Percentiles rank a stretch among this genome's conserved stretches.
Evolutionary conservation across 64 coral and sea anemone genomes (phyloP).

Genomic region (Actinia tenebrosa): DNA sequence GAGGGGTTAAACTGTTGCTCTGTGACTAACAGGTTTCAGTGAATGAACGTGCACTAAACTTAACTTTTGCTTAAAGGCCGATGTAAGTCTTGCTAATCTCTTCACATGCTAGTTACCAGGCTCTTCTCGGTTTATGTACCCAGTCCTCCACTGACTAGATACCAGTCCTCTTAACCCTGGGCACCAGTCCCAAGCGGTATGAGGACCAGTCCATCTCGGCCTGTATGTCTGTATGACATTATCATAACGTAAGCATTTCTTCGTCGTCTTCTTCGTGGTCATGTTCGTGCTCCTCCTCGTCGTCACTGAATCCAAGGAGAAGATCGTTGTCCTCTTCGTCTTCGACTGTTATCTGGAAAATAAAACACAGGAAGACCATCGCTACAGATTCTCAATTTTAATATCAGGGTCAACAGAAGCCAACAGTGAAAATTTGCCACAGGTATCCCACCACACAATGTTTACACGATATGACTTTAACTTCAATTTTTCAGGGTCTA

Average conservation of each 20-base stretch:
- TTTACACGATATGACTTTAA: too few relatives aligned
- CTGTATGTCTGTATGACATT: neutral
- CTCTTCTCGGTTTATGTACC: neutral
- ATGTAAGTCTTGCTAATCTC: neutral
- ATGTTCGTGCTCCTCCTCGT: neutral
- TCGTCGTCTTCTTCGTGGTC: neutral
- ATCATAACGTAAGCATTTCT: constrained; percentile 1
- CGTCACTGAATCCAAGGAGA: constrained; percentile 10
- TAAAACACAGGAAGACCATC: neutral
- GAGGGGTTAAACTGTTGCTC: neutral
- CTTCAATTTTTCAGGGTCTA: too few relatives aligned
- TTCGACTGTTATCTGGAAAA: constrained; percentile 7
- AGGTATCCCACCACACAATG: neutral
- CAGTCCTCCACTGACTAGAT: neutral
- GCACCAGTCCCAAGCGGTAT: neutral
- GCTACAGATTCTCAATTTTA: neutral
- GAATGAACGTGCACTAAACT: neutral
- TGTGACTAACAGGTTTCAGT: neutral
- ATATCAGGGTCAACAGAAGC: neutral
- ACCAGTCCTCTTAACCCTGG: neutral
- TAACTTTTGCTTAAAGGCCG: neutral
- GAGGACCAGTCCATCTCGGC: neutral
- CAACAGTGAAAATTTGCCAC: neutral
- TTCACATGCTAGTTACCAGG: neutral
- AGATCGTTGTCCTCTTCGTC: neutral